Evolutionary conservation across 2,113 vertebrate species (phyloP).

Genomic region (Ochotona princeps): DNA sequence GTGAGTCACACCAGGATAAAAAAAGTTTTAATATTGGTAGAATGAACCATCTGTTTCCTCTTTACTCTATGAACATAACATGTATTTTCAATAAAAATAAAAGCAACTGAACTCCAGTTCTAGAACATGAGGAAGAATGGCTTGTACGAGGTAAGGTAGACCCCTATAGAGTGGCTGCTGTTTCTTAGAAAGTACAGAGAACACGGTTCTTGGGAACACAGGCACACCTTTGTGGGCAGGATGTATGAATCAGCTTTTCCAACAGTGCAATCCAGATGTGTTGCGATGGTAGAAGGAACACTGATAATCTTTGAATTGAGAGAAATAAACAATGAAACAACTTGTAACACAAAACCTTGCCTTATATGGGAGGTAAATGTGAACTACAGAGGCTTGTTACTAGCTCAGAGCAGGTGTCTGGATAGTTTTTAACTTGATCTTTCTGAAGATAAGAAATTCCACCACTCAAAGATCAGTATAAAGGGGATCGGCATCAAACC

Average conservation of each 20-base stretch:
- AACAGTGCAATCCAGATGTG: not conserved
- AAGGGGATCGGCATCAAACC: not conserved
- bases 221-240: not conserved
- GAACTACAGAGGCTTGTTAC: not conserved
- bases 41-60: slow-evolving; percentile 16
- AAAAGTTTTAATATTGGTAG: not conserved
- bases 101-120: not conserved
- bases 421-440: not conserved
- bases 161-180: not conserved
- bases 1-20: not conserved
- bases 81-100: not conserved
- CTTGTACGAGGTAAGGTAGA: not conserved
- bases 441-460: not conserved
- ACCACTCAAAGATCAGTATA: not conserved
- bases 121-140: not conserved
- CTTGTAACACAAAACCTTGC: not conserved
- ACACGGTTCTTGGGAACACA: not conserved
- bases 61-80: not conserved
- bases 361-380: not conserved
- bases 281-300: not conserved
- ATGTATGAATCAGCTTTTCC: not conserved
- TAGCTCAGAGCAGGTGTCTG: not conserved
- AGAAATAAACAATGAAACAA: not conserved
- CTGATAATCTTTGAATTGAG: not conserved
- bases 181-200: not conserved